Evolutionary conservation across 2,888 invertebrate species (phyloP), one percentile per base, ranked within the genome.

Genomic region (Parnassius orleans): DNA sequence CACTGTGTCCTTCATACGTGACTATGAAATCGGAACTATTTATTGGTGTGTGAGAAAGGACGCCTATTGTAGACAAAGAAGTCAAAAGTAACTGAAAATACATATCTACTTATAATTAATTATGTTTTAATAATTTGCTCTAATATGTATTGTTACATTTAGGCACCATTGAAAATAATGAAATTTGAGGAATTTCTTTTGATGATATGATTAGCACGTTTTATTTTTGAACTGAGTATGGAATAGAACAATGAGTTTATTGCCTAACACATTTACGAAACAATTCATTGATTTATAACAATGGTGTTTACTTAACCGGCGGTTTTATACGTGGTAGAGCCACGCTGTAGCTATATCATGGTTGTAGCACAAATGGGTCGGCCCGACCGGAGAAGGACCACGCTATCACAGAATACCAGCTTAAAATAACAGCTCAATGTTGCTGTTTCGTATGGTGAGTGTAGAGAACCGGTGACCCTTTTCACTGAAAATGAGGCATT

Each of bases 21-120:
- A 84, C 68, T 0, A 84, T 75, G 0, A 86, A 72, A 44, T 81
- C 78, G 0, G 79, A 69, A 1, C 72, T 68, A 1, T 79, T 81
- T 14, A 67, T 71, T 0, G 70, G 61, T 0, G 68, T 68, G 24
- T 72, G 73, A 7, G 63, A 43, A 11, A 19, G 1, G 12, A 48
- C 47, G 15, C 15, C 11, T 12, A 11, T 57, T 24, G 24, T 11
- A 9, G 44, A 9, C 1, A 43, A 2, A 2, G 15, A 19, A 10
- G 24, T 24, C 24, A 57, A n/a, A 51, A 51, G 19, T 10, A 10
- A n/a, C 19, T n/a, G 14, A 11, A 33, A 24, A 52, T 24, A 53
- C 58, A 57, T 57, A 53, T 53, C 41, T 41, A 12, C 24, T 5
- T 12, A 53, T 41, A 10, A 24, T 51, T 1, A 51, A 51, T 10